Conservation (phyloP, 1,140 invertebrate genomes). For the Antheraea mylitta region DNA sequence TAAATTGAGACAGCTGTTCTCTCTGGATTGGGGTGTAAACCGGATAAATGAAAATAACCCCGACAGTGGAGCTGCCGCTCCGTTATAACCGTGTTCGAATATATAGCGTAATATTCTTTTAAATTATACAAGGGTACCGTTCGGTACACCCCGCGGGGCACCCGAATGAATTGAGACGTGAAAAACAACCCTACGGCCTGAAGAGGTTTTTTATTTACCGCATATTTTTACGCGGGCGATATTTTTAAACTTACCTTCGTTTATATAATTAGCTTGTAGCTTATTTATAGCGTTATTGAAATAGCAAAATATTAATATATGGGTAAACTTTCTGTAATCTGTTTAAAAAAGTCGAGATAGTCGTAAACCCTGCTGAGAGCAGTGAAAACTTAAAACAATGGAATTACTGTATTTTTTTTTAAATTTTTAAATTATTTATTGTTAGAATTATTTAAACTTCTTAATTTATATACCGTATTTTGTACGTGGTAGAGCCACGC, state of each 20-base stretch:
- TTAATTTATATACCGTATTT: too few species aligned
- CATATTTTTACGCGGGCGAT: background rate
- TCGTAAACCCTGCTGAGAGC: too few species aligned
- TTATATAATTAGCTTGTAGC: background rate
- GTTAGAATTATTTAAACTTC: too few species aligned
- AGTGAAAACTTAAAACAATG: too few species aligned
- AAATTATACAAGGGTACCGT: constrained; percentile 3
- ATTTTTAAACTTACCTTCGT: background rate
- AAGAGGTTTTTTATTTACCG: background rate
- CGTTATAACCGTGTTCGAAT: background rate
- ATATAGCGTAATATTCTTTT: background rate
- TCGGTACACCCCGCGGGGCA: background rate
- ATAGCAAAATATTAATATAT: too few species aligned
- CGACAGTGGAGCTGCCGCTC: background rate
- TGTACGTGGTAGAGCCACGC: too few species aligned
- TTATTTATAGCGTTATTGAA: background rate
- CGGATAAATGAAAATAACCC: constrained; percentile 2
- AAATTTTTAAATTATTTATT: too few species aligned
- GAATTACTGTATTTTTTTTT: too few species aligned
- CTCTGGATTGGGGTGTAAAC: background rate
- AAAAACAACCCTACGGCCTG: background rate
- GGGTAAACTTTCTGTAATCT: too few species aligned
- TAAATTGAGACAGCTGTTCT: background rate
- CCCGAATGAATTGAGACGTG: background rate
- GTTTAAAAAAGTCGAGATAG: too few species aligned